Evolutionary conservation across 2,888 invertebrate genomes (phyloP), one percentile per base, ranked within the genome.

Genomic region (Rambutsinella grinnellia): DNA sequence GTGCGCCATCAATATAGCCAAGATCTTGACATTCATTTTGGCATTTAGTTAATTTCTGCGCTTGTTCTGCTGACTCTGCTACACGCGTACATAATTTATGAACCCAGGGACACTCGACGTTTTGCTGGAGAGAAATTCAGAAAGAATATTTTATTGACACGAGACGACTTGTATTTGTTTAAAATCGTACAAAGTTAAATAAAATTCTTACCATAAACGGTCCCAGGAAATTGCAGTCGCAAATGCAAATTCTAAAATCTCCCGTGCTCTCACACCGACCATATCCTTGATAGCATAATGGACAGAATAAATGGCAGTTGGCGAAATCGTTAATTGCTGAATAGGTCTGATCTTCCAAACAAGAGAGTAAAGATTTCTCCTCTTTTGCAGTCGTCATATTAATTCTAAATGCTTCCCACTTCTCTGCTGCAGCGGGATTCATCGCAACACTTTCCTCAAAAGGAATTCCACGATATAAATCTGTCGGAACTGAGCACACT

Each of bases 271-370:
- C 63, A 23, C 72, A 72, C 28, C 58, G 1, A n/a, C 72, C 72
- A 58, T 63, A 72, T 2, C 72, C 72, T 24, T 65, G 58, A 49
- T 72, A 49, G 24, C 72, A 72, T 24, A 65, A 54, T 2, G 72
- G 65, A 24, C 72, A 72, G 26, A 72, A 72, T 3, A 72, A 46
- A 26, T 72, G 72, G 24, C 72, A 72, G 21, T 72, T 72, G 17
- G 57, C 65, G 28, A 63, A 72, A 44, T 72, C 65, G 19, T 63
- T 65, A 3, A 72, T 58, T 13, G 63, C 65, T 5, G 65, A 58
- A n/a, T 66, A 66, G 0, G 60, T 66, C 13, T 74, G 65, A 57
- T 74, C 74, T 36, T 74, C 74, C 15, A 63, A 26, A 17, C 65
- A 72, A n/a, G 65, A 72, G 2, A 65, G 19, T 21, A 70, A 51